Evolutionary conservation across 2,797 vertebrate species (phyloP).

Genomic region (Sebastolobus alascanus): DNA sequence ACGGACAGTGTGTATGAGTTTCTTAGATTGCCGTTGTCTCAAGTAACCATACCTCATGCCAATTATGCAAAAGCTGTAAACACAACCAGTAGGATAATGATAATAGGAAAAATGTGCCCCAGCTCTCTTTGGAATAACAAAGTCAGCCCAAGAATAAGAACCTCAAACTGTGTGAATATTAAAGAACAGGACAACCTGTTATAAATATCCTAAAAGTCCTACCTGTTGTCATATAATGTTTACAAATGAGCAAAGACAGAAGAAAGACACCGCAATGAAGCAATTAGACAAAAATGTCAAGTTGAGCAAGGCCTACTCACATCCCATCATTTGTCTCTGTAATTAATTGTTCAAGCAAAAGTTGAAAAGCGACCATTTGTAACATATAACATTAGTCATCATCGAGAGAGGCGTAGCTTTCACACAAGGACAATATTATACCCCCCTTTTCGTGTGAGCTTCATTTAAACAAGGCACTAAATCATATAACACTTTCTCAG

Average conservation of each 20-base stretch:
- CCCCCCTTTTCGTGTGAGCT: slow-evolving; percentile 65
- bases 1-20: slow-evolving; percentile 63
- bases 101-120: slow-evolving; percentile 66
- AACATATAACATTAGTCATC: slow-evolving; percentile 58
- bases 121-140: slow-evolving; percentile 55
- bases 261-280: neutral
- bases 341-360: slow-evolving; percentile 56
- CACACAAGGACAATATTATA: slow-evolving; percentile 77
- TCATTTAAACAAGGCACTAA: slow-evolving; percentile 74
- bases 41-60: slow-evolving; percentile 55
- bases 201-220: slow-evolving; percentile 25
- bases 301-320: neutral
- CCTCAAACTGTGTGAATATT: slow-evolving; percentile 25
- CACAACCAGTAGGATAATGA: slow-evolving; percentile 69
- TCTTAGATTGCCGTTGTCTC: slow-evolving; percentile 63
- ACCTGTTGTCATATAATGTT: slow-evolving; percentile 31
- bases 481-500: slow-evolving; percentile 73
- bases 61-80: slow-evolving; percentile 76
- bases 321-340: slow-evolving; percentile 37
- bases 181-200: slow-evolving; percentile 22
- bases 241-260: slow-evolving; percentile 10
- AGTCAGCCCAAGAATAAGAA: slow-evolving; percentile 24
- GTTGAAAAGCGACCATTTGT: slow-evolving; percentile 47
- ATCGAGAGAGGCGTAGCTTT: slow-evolving; percentile 52
- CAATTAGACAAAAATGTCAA: neutral